Conservation (phyloP, 2,888 invertebrate genomes). For the Creontiades dilutus region DNA sequence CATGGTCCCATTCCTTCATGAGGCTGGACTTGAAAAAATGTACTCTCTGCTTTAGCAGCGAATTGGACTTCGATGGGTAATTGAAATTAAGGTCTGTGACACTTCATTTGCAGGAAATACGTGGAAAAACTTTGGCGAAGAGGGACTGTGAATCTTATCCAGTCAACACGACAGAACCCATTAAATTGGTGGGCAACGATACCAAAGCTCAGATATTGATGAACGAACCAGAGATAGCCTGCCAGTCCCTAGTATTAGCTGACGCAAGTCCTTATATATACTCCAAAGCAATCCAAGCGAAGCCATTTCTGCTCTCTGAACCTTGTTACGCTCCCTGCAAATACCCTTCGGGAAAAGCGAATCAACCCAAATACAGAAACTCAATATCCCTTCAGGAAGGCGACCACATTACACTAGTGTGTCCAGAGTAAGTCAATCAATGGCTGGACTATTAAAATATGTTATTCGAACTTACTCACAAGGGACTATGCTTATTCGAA, state of each 20-base stretch:
- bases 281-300: background rate
- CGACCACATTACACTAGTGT: conserved; percentile 81
- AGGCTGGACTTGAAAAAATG: too few relatives aligned
- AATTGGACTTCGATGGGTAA: too few relatives aligned
- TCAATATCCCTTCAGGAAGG: conserved; percentile 80
- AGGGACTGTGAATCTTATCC: background rate
- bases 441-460: too few relatives aligned
- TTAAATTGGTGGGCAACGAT: conserved; percentile 2
- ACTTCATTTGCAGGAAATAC: background rate
- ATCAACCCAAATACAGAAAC: conserved; percentile 80
- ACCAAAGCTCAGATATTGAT: background rate
- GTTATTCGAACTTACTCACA: too few relatives aligned
- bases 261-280: conserved; percentile 5
- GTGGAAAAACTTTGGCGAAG: background rate
- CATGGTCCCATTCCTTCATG: too few relatives aligned
- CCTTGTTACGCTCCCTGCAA: conserved; percentile 79
- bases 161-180: background rate
- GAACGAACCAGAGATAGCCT: background rate
- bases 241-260: conserved; percentile 12
- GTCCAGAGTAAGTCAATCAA: conserved; percentile 81
- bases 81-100: too few relatives aligned
- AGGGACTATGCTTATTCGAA: too few relatives aligned
- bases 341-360: conserved; percentile 77
- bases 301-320: conserved; percentile 80
- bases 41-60: too few relatives aligned